Conservation (phyloP, 2,888 invertebrate genomes). For the Lathronympha strigana region DNA sequence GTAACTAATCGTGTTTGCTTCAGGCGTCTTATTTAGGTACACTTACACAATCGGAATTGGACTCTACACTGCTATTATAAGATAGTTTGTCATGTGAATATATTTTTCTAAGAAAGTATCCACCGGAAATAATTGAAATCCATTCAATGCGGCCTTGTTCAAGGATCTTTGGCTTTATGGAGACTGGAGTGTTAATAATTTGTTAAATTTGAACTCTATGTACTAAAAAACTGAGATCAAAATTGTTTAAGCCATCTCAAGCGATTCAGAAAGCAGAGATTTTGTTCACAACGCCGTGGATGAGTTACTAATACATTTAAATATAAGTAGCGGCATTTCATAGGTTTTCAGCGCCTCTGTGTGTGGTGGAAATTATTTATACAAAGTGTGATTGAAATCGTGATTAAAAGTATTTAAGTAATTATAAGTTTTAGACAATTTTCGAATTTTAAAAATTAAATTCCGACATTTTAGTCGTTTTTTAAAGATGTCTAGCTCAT, state of each 20-base stretch:
- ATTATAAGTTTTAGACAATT: background rate
- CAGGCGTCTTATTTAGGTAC: slow-evolving; percentile 5
- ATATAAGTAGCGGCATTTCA: slow-evolving; percentile 16
- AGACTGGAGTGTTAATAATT: background rate
- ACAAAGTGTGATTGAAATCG: background rate
- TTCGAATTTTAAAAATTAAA: background rate
- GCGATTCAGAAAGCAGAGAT: background rate
- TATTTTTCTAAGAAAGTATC: slow-evolving; percentile 24
- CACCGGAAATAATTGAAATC: slow-evolving; percentile 30
- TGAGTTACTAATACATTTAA: slow-evolving; percentile 5
- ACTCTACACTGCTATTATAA: slow-evolving; percentile 16
- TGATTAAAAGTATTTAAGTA: background rate
- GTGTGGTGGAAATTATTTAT: slow-evolving; percentile 19
- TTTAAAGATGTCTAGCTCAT: no score
- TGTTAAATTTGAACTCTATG: slow-evolving; percentile 1
- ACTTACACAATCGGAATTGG: background rate
- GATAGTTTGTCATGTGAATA: background rate
- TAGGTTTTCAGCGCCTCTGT: slow-evolving; percentile 10
- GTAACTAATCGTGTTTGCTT: slow-evolving; percentile 24
- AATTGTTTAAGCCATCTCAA: background rate
- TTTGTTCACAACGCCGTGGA: slow-evolving; percentile 4
- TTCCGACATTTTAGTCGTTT: no score
- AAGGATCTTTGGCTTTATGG: slow-evolving; percentile 43
- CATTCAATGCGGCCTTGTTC: slow-evolving; percentile 47
- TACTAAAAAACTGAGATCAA: background rate